A percentile compares a stretch with the other conserved stretches of the same genome.
phyloP scores from a whole-genome alignment of 2,113 vertebrate genomes.

The Gopherus flavomarginatus region DNA sequence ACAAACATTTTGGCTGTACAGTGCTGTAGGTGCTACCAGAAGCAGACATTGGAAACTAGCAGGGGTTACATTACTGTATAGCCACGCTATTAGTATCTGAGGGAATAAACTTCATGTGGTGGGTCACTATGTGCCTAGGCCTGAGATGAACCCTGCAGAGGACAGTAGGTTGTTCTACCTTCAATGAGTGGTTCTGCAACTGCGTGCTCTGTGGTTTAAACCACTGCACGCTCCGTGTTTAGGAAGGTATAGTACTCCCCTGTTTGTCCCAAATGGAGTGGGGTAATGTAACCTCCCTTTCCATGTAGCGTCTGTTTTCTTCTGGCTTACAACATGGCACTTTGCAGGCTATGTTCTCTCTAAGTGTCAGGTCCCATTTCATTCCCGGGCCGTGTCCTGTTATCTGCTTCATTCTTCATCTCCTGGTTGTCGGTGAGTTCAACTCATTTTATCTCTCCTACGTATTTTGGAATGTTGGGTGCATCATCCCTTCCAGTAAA shows the following conservation, averaged over 20 bases:
- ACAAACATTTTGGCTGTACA: no score
- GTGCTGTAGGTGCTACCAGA: background rate
- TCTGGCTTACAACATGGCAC: background rate
- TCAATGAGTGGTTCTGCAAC: background rate
- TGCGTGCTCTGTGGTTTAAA: background rate
- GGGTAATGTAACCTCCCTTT: background rate
- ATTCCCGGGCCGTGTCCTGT: background rate
- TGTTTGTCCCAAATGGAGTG: background rate
- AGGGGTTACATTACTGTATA: background rate
- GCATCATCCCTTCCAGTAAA: background rate
- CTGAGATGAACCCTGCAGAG: background rate
- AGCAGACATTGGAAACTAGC: rapidly evolving
- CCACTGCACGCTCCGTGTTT: background rate
- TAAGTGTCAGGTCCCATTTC: rapidly evolving
- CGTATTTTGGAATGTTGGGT: background rate
- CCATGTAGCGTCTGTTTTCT: background rate
- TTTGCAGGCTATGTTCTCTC: background rate
- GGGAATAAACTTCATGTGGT: background rate
- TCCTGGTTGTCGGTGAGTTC: background rate
- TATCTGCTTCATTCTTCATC: background rate
- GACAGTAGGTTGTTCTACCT: background rate
- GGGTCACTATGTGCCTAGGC: background rate
- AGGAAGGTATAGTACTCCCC: rapidly evolving
- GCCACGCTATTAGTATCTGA: background rate
- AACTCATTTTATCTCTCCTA: background rate